phyloP scores from a whole-genome alignment of 2,113 vertebrate species.

The Nothoprocta pentlandii region DNA sequence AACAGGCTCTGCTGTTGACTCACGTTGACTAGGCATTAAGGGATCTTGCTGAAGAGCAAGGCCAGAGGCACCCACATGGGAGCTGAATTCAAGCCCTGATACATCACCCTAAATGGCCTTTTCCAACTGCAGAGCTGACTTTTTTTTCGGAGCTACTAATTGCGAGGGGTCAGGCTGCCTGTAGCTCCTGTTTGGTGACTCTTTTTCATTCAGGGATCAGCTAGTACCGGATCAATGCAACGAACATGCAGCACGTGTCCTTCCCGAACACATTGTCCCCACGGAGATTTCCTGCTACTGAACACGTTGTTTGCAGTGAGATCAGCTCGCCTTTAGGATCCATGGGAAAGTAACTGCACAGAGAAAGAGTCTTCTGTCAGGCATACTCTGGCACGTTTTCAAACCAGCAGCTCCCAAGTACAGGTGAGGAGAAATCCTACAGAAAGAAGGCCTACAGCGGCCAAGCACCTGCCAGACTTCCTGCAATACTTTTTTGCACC shows the following conservation, averaged over 20 bases:
- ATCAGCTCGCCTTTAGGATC: conserved; percentile 17
- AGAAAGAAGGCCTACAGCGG: neutral
- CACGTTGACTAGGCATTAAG: neutral
- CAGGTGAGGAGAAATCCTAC: neutral
- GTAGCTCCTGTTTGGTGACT: neutral
- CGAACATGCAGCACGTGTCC: neutral
- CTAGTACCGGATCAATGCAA: neutral
- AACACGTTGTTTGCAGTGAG: neutral
- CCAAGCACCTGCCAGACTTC: neutral
- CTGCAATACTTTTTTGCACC: neutral
- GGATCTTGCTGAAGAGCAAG: conserved; percentile 3
- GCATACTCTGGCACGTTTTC: neutral
- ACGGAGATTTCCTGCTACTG: neutral
- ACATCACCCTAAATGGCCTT: neutral
- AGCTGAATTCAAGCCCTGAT: neutral
- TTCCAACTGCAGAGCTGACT: neutral
- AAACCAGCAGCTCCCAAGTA: neutral
- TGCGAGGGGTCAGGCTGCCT: neutral
- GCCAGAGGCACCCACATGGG: neutral
- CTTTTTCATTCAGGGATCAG: neutral
- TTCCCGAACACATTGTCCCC: neutral
- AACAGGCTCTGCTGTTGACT: neutral
- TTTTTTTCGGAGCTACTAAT: neutral
- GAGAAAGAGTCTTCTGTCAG: neutral
- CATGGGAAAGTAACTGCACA: neutral